A percentile compares a stretch with the other conserved stretches of the same genome.
Conservation (phyloP, 2,888 invertebrate species). For the Microplitis manilae region DNA sequence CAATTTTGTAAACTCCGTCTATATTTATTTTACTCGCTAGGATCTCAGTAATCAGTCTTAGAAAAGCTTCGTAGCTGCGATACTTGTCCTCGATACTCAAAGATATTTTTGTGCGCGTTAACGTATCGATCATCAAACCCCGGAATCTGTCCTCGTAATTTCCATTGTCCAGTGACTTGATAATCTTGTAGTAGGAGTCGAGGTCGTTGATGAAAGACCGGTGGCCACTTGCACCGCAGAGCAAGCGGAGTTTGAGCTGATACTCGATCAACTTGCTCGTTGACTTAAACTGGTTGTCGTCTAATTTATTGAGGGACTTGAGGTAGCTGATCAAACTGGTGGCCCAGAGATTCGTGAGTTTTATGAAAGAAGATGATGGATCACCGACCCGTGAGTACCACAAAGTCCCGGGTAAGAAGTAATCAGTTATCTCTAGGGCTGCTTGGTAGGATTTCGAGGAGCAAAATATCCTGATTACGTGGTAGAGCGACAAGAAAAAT, state of each 20-base stretch:
- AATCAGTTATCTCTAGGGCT: not conserved
- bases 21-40: not conserved
- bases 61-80: not conserved
- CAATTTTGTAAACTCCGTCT: not conserved
- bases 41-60: not conserved
- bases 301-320: not conserved
- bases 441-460: not conserved
- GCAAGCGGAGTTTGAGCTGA: not conserved
- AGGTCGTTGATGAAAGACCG: not conserved
- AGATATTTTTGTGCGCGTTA: not conserved
- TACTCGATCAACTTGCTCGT: not conserved
- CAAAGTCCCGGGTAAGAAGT: not conserved
- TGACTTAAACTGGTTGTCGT: not conserved
- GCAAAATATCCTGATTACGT: not conserved
- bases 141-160: not conserved
- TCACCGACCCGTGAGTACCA: not conserved
- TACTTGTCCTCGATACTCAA: not conserved
- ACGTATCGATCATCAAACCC: not conserved
- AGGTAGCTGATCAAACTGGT: not conserved
- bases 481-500: not conserved
- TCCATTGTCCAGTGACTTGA: not conserved
- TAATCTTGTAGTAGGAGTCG: not conserved
- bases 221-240: not conserved
- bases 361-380: not conserved
- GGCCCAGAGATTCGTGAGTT: not conserved